Base-by-base conservation (phyloP, 2,888 invertebrate genomes). In the Epinotia bilunana region DNA sequence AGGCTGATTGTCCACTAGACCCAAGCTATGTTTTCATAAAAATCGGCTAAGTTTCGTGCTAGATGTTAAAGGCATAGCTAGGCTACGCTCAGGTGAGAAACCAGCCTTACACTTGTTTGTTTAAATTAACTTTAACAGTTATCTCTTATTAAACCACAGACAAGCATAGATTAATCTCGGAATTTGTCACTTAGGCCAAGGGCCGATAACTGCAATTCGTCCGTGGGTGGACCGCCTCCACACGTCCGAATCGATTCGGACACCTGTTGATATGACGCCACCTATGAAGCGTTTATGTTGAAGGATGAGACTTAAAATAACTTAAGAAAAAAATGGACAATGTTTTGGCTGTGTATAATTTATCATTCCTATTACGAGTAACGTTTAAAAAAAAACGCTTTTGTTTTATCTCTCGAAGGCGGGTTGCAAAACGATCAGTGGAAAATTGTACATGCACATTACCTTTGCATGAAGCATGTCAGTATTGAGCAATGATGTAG, bases 191-290 rank as follows among this genome's bases (percentile, higher is more conserved):
- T 57, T 62, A 55, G 67, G 75, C 75, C 72, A 67, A 61, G 69
- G 46, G 69, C 62, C 74, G 62, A 63, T 70, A 67, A 67, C 67
- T 61, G 70, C 64, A 64, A 61, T 67, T 67, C 20, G 7, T 28
- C 46, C 70, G 76, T 72, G 78, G 77, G 79, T 79, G 79, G 79
- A 76, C 33, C 80, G 78, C 84, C 82, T 80, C 83, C 84, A 78
- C 80, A 79, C 68, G 76, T 76, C 76, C 64, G 68, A 46, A 77
- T 67, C 62, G 75, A 60, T 69, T 61, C 57, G 77, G 80, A 82
- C 83, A 84, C 84, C 82, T 86, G 84, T 82, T 82, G 77, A 75
- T 75, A 73, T 64, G 76, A 78, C 70, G 79, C 79, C 67, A 75
- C 61, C 61, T 61, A 43, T 62, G 60, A 55, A 43, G n/a, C 18